Evolutionary conservation across 2,113 vertebrate species (phyloP).

Genomic region (Amphiprion percula): DNA sequence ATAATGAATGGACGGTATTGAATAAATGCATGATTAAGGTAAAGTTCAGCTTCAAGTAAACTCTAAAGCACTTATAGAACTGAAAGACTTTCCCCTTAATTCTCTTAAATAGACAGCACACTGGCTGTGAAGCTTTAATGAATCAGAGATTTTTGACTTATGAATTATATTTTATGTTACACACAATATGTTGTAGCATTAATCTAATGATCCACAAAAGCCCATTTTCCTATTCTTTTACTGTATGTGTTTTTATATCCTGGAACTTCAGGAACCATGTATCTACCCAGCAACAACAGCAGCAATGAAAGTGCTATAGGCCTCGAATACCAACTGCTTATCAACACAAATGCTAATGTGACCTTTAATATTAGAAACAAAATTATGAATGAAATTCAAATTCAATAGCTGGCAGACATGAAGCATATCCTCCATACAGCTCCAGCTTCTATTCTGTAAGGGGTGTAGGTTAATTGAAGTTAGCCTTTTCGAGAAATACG

Average conservation of each 20-base stretch:
- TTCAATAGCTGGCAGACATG: conserved; percentile 77
- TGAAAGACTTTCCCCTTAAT: conserved; percentile 23
- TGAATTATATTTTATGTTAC: conserved; percentile 24
- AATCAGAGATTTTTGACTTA: conserved; percentile 23
- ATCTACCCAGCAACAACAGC: conserved; percentile 51
- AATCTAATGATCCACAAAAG: conserved; percentile 22
- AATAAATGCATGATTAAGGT: conserved; percentile 41
- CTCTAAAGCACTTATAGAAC: conserved; percentile 28
- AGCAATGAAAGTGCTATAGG: conserved; percentile 40
- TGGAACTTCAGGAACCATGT: conserved; percentile 14
- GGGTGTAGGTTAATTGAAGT: conserved; percentile 67
- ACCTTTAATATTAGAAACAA: conserved; percentile 84
- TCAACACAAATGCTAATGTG: conserved; percentile 84
- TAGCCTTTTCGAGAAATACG: conserved; percentile 44
- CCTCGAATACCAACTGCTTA: conserved; percentile 76
- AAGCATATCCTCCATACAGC: conserved; percentile 60
- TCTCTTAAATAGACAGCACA: conserved; percentile 14
- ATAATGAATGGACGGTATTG: conserved; percentile 21
- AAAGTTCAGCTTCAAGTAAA: conserved; percentile 29
- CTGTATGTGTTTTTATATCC: conserved; percentile 25
- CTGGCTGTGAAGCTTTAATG: conserved; percentile 14
- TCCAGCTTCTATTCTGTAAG: conserved; percentile 44
- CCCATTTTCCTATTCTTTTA: conserved; percentile 25
- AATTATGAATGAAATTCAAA: conserved; percentile 81
- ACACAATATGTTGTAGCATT: background rate